Evolutionary conservation across 2,888 invertebrate species (phyloP).

Genomic region (Oegoconia quadripuncta): DNA sequence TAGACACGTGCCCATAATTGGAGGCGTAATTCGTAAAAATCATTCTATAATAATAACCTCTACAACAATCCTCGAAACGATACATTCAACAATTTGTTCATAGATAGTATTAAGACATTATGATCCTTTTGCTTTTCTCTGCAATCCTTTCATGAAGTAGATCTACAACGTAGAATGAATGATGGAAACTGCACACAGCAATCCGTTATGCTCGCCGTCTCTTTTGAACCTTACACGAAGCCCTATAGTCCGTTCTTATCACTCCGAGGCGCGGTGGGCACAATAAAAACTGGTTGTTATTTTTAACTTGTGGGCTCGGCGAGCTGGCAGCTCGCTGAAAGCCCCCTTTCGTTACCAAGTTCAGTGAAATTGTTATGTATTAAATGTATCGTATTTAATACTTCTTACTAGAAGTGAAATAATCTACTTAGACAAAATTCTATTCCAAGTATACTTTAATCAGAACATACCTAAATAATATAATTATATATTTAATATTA

Average conservation of each 20-base stretch:
- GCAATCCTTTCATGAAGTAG: conserved; percentile 24
- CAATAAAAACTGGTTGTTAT: conserved; percentile 77
- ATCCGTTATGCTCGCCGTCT: conserved; percentile 66
- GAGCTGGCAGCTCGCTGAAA: conserved; percentile 61
- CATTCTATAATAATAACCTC: too few species aligned
- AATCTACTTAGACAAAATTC: too few species aligned
- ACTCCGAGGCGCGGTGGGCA: conserved; percentile 60
- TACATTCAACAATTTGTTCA: too few species aligned
- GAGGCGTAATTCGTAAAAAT: too few species aligned
- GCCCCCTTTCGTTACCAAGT: conserved; percentile 65
- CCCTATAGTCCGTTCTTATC: conserved; percentile 64
- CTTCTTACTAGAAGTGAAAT: too few species aligned
- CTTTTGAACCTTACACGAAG: conserved; percentile 49
- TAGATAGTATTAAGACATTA: too few species aligned
- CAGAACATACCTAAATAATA: too few species aligned
- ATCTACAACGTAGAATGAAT: conserved; percentile 48
- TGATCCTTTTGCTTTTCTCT: neutral
- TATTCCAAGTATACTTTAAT: too few species aligned
- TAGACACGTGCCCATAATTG: too few species aligned
- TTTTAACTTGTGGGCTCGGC: conserved; percentile 72
- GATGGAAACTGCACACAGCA: conserved; percentile 65
- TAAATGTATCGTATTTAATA: too few species aligned
- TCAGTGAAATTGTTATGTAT: conserved; percentile 45
- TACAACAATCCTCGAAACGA: too few species aligned
- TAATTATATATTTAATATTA: too few species aligned